Base-by-base conservation (phyloP, 1,140 invertebrate genomes). In the Lamellibrachia luymesi region DNA sequence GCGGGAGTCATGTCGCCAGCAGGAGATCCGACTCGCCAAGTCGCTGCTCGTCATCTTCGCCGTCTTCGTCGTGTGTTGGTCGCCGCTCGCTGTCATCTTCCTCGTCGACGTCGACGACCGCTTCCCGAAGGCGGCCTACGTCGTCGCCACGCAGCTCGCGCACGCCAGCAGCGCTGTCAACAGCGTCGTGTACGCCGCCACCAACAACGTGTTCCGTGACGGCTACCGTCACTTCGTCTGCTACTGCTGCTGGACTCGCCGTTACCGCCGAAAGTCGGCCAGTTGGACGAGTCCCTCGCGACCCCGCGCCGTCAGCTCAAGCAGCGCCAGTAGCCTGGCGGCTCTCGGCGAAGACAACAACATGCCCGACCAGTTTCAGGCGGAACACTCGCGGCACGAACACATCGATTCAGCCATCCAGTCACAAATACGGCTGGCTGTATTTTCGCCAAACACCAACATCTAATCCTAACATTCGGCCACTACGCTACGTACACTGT, bases 1-100 rank as follows among this genome's bases (percentile, higher is more conserved):
- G 38, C 51, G 64, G 27, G 80, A 90, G 52, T 51, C 50, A 4
- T 17, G 25, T 1, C 94, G 94, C 94, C 93, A 51, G 2, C 95
- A 96, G 90, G 94, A 95, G 1, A 64, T 95, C 4, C 94, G 94
- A 10, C 92, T 95, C 0, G 95, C 95, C 0, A 93, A 94, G 25
- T 96, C 95, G 51, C 93, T 96, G 5, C 95, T 96, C 51, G 91
- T 95, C 52, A 94, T 96, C 50, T 96, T 96, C 64, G 17, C 95
- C 10, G 94, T 96, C 0, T 96, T 95, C 93, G 93, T 95, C 50
- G 89, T 95, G 13, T 96, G 96, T 93, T 96, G 96, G 96, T 94
- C 94, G 8, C 96, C 96, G 6, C 96, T 96, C 93, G 95, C 95
- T 27, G 92, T 95, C 25, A 93, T 96, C 56, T 95, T 95, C 27